Percentiles rank a stretch among this genome's conserved stretches.
These are phyloP conservation scores for Clanis bilineata DNA, from an alignment of 2,888 invertebrate genomes.

Conservation along the genomic window DNA sequence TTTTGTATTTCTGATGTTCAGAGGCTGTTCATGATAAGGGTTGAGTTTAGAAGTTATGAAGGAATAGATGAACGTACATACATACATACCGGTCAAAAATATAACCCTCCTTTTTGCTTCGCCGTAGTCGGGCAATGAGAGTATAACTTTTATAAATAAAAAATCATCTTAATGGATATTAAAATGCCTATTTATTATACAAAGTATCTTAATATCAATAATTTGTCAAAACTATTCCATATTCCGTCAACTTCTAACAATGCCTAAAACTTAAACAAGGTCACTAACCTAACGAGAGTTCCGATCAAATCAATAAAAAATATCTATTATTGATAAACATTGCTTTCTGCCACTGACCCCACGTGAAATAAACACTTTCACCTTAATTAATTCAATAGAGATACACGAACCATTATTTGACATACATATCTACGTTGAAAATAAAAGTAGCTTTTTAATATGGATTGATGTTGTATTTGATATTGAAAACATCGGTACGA, in stretches of 20 bases:
- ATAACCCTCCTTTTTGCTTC: no score
- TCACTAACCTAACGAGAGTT: neutral
- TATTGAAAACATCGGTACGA: neutral
- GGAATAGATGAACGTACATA: no score
- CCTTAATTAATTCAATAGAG: conserved; percentile 1
- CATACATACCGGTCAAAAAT: no score
- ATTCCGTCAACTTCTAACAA: neutral
- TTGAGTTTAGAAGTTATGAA: no score
- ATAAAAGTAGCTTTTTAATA: neutral
- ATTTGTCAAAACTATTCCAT: neutral
- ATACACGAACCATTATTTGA: conserved; percentile 3
- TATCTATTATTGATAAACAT: neutral
- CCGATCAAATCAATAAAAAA: conserved; percentile 1
- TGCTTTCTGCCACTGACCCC: neutral
- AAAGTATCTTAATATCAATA: neutral
- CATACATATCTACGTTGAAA: neutral
- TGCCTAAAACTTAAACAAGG: conserved; percentile 3
- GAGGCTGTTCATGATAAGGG: no score
- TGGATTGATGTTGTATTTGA: neutral
- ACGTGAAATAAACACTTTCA: neutral
- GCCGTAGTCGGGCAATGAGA: no score
- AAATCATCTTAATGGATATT: no score
- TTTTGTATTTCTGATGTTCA: no score
- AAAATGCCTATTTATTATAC: no score
- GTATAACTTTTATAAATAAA: no score